Evolutionary conservation across 92 coral and sea anemone genomes (phyloP), one percentile per base, ranked within the genome.

Genomic region (Phenganax subtilis): DNA sequence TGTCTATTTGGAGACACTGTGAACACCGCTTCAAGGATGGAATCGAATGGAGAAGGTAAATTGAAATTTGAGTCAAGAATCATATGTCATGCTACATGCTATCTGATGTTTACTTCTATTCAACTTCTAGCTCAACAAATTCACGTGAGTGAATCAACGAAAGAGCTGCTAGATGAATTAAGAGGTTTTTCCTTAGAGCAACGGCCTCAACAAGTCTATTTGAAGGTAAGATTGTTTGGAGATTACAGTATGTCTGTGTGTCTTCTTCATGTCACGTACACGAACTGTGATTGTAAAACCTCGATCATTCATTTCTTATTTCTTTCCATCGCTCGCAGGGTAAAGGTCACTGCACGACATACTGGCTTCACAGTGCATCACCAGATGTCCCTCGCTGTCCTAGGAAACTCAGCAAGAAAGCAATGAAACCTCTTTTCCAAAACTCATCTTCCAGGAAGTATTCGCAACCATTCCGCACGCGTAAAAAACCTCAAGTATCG

Each of bases 1-100:
- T 93, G 97, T 80, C 69, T 93, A 84, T 93, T 93, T 80, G 97
- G 97, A 55, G 97, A 93, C 84, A 90, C 97, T 6, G 97, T 93
- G 15, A 93, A 93, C 89, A 93, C 91, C 68, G 96, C 97, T 54
- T 93, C 97, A 3, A 81, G 97, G 71, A 86, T 93, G 91, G 97
- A 93, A 64, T 91, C 97, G 0, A 87, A 82, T 15, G 97, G 97
- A 72, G 96, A 91, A 83, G 96, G 97, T 93, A 1, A 37, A 5
- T 37, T 37, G 47, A 37, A 5, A 87, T 60, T 81, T 84, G 7
- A 37, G 47, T 53, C 15, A 10, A 53, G 84, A 20, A 55, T 56
- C 65, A 14, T 7, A 66, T 20, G 25, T 20, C 25, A 6, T 10
- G 27, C 68, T 16, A 9, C 47, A 16, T 76, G 51, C 15, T 58